phyloP scores from a whole-genome alignment of 2,113 vertebrate species.

The Onychostruthus taczanowskii region DNA sequence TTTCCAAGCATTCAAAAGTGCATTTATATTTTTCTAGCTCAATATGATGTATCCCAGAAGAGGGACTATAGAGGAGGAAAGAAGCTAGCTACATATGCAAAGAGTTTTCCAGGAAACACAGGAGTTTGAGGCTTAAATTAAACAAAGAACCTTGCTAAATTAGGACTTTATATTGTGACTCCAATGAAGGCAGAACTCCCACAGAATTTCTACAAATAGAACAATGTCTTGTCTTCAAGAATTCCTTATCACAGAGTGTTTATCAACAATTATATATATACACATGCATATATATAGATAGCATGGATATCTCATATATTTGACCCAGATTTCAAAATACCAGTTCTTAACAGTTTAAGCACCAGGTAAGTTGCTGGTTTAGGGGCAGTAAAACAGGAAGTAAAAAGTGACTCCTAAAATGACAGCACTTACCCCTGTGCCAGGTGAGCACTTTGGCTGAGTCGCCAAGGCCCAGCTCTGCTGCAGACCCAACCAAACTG shows the following conservation, averaged over 20 bases:
- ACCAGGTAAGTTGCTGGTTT: not conserved
- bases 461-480: not conserved
- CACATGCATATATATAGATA: rapidly evolving
- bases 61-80: not conserved
- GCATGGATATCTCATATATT: not conserved
- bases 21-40: not conserved
- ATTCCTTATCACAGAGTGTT: not conserved
- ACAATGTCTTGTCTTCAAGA: not conserved
- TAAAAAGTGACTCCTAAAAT: not conserved
- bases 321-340: not conserved
- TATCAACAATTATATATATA: not conserved
- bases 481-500: not conserved
- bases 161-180: not conserved
- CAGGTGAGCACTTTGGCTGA: not conserved
- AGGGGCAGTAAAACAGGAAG: not conserved
- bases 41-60: not conserved
- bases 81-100: not conserved
- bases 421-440: not conserved
- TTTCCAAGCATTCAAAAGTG: not conserved
- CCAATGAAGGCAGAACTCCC: not conserved
- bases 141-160: not conserved
- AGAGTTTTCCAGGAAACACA: not conserved
- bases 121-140: not conserved
- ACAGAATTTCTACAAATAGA: not conserved
- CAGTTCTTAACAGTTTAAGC: not conserved